Base-by-base conservation (phyloP, 2,888 invertebrate species). In the Clusia tigrina region DNA sequence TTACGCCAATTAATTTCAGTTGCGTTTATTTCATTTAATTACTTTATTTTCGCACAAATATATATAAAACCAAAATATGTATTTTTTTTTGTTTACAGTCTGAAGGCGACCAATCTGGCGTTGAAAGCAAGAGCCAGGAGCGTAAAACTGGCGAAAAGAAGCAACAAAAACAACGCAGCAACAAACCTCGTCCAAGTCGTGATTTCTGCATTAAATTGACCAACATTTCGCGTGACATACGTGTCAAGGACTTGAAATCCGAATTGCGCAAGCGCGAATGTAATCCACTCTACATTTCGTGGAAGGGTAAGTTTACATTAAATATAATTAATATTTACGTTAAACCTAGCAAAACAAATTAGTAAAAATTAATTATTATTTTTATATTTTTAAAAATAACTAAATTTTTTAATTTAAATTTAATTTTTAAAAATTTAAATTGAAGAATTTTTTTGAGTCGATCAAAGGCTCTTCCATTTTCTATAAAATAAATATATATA, bases 231-330 rank as follows among this genome's bases (percentile, higher is more conserved):
- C 88, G 88, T 18, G 88, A 87, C 66, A 89, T 90, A 12, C 87
- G 92, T 66, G 89, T 92, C 9, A 88, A 91, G 54, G 92, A 93
- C 77, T 82, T 93, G 72, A 92, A 92, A 78, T 87, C 88, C 56
- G 92, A 91, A 37, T 83, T 93, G 32, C 86, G 86, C 48, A 90
- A 90, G 74, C 89, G 91, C 71, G 90, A 91, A 53, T 90, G 92
- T 61, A 91, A 90, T 76, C 92, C 93, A 3, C 88, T 88, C 71
- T 88, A 90, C 67, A 92, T 93, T 82, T 88, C 89, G 59, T 93
- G 93, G 93, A 88, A 88, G 85, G 88, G 84, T 81, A 77, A 56
- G 70, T 60, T 23, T 26, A 48, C 12, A 32, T 6, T 12, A 32
- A 32, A 9, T 32, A 12, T 32, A n/a, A n/a, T n/a, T n/a, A n/a